Base-by-base conservation (phyloP, 2,113 vertebrate species). In the Ochotona princeps region DNA sequence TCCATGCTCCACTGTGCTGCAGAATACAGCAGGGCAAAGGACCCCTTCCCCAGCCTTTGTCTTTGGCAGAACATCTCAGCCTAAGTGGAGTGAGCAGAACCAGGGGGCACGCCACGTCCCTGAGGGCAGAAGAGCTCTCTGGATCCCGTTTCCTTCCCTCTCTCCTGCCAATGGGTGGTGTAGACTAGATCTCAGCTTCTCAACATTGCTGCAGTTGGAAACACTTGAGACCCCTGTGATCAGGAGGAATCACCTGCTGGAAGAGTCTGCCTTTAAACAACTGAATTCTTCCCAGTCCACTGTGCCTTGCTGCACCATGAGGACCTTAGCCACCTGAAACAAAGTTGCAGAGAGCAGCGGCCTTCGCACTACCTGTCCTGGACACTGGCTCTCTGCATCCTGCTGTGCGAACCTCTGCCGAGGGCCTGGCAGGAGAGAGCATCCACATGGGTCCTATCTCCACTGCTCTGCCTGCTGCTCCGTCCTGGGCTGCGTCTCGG, bases 401-500 rank as follows among this genome's bases (percentile, higher is more conserved):
- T n/a, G n/a, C n/a, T n/a, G n/a, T n/a, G n/a, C n/a, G n/a, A n/a
- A n/a, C n/a, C n/a, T n/a, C 1, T 44, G 11, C 8, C 2, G 8
- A 3, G 23, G 8, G 8, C 21, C 44, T 26, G 17, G 30, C 9
- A 12, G 32, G 25, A 74, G 32, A 32, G 80, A 20, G n/a, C 17
- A 13, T 14, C 32, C 30, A 28, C 65, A 25, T 3, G 3, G 9
- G 9, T 4, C 10, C 8, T 2, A 0, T 38, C 15, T 63, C 28
- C 23, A 28, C 54, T 12, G 14, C 67, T 32, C 12, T 30, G 28
- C 13, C 67, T n/a, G 69, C 30, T 21, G 11, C 18, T 38, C 66
- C 12, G 54, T 17, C 17, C 54, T 17, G 54, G 17, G 18, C 32
- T 72, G 17, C 3, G 2, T 20, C 54, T 63, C 49, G 44, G 54